Evolutionary conservation across 1,140 invertebrate species (phyloP).

Genomic region (Hycleus phaleratus): DNA sequence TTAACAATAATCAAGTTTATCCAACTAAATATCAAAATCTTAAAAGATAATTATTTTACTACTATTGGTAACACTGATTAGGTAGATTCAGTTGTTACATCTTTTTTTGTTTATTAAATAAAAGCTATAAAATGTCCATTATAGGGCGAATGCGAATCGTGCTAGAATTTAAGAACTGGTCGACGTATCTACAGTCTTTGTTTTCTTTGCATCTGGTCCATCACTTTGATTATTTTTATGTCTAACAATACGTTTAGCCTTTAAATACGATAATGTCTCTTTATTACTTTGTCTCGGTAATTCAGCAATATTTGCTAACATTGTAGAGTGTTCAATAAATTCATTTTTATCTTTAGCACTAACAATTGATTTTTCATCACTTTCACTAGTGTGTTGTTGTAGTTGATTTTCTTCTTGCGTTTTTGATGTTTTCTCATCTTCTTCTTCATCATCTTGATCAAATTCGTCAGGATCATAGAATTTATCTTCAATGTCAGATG

Average conservation of each 20-base stretch:
- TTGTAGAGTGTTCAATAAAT: slow-evolving; percentile 18
- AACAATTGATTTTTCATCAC: too few relatives aligned
- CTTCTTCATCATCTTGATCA: slow-evolving; percentile 20
- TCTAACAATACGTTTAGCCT: slow-evolving; percentile 35
- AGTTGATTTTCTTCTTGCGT: slow-evolving; percentile 21
- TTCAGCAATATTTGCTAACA: slow-evolving; percentile 31
- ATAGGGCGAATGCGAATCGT: too few relatives aligned
- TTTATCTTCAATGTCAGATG: slow-evolving; percentile 16
- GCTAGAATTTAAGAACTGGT: not conserved
- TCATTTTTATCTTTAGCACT: not conserved
- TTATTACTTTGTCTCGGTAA: slow-evolving; percentile 30
- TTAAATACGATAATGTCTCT: slow-evolving; percentile 37
- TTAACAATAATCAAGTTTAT: too few relatives aligned
- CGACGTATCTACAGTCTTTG: not conserved
- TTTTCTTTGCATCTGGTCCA: slow-evolving; percentile 17
- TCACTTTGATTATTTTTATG: slow-evolving; percentile 26
- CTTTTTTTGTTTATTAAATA: too few relatives aligned
- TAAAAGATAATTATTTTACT: too few relatives aligned
- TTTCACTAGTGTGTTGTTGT: slow-evolving; percentile 5
- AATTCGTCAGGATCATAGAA: slow-evolving; percentile 18
- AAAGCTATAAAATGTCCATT: too few relatives aligned
- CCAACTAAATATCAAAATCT: too few relatives aligned
- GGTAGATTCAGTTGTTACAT: too few relatives aligned
- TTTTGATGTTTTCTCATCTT: slow-evolving; percentile 17
- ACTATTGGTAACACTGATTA: too few relatives aligned